These are phyloP conservation scores for Melanotaenia duboulayi DNA, from an alignment of 2,113 vertebrate genomes.

Conservation along the genomic window DNA sequence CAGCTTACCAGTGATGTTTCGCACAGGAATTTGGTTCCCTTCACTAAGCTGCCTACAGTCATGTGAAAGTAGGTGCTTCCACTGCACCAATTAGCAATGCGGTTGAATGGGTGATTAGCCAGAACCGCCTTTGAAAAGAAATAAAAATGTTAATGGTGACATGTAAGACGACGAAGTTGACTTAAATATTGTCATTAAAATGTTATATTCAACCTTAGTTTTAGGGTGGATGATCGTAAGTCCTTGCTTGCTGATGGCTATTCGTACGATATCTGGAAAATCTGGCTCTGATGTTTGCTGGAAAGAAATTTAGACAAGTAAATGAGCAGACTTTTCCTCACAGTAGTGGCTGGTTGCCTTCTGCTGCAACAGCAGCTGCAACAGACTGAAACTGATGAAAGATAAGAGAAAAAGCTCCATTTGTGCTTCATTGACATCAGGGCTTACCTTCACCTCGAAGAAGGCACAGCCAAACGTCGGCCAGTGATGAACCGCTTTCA, in stretches of 20 bases:
- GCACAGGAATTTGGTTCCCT: slow-evolving; percentile 91
- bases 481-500: slow-evolving; percentile 90
- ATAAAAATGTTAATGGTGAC: neutral
- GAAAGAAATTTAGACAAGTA: slow-evolving; percentile 7
- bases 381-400: neutral
- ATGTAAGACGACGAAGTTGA: neutral
- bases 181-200: neutral
- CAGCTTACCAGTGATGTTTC: slow-evolving; percentile 95
- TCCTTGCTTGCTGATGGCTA: slow-evolving; percentile 94
- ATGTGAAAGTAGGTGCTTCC: slow-evolving; percentile 98
- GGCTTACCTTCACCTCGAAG: slow-evolving; percentile 94
- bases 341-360: neutral
- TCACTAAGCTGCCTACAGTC: slow-evolving; percentile 90
- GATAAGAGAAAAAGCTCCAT: neutral
- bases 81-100: slow-evolving; percentile 96
- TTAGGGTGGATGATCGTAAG: slow-evolving; percentile 92
- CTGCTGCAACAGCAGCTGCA: neutral
- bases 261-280: slow-evolving; percentile 92
- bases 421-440: neutral
- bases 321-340: neutral
- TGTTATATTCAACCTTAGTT: slow-evolving; percentile 87
- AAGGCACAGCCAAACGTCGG: slow-evolving; percentile 97
- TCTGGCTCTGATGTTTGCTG: slow-evolving; percentile 94
- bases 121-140: slow-evolving; percentile 86
- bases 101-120: slow-evolving; percentile 89